Evolutionary conservation across 2,113 vertebrate genomes (phyloP).

Genomic region (Limnothrissa miodon): DNA sequence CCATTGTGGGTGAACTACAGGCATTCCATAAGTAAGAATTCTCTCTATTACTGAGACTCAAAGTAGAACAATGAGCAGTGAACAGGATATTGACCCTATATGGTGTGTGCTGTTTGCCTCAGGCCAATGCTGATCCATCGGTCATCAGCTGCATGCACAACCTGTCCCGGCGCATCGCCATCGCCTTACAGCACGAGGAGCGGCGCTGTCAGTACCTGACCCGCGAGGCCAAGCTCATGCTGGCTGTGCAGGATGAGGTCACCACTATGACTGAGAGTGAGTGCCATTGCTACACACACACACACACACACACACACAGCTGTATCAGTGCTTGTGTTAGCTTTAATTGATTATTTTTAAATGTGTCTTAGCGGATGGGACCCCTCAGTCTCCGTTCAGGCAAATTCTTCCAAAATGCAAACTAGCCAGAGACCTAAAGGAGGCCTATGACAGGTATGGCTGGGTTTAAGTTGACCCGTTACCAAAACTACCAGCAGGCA

Average conservation of each 20-base stretch:
- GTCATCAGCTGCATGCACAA: slow-evolving; percentile 95
- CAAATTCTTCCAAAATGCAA: slow-evolving; percentile 98
- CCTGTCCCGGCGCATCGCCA: slow-evolving; percentile 89
- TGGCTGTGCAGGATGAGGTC: slow-evolving; percentile 93
- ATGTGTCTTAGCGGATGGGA: slow-evolving; percentile 72
- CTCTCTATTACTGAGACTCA: too few species aligned
- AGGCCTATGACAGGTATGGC: slow-evolving; percentile 90
- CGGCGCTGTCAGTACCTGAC: slow-evolving; percentile 96
- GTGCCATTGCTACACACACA: slow-evolving; percentile 38
- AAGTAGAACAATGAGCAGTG: too few species aligned
- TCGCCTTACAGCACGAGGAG: slow-evolving; percentile 95
- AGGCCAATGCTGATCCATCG: slow-evolving; percentile 91
- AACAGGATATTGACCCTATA: not conserved
- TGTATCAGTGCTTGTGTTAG: too few species aligned
- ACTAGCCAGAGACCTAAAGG: slow-evolving; percentile 93
- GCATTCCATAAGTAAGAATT: too few species aligned
- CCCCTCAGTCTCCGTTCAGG: slow-evolving; percentile 90
- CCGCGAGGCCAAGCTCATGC: slow-evolving; percentile 93
- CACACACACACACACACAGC: not conserved
- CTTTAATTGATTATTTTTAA: slow-evolving; percentile 25
- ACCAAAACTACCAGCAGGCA: too few species aligned
- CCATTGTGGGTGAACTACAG: too few species aligned
- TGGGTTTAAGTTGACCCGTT: not conserved
- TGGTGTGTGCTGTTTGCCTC: not conserved
- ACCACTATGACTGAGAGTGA: slow-evolving; percentile 88